A percentile compares a stretch with the other conserved stretches of the same genome.
These are phyloP conservation scores for Papilio xuthus DNA, from an alignment of 1,140 invertebrate species.

Conservation along the genomic window DNA sequence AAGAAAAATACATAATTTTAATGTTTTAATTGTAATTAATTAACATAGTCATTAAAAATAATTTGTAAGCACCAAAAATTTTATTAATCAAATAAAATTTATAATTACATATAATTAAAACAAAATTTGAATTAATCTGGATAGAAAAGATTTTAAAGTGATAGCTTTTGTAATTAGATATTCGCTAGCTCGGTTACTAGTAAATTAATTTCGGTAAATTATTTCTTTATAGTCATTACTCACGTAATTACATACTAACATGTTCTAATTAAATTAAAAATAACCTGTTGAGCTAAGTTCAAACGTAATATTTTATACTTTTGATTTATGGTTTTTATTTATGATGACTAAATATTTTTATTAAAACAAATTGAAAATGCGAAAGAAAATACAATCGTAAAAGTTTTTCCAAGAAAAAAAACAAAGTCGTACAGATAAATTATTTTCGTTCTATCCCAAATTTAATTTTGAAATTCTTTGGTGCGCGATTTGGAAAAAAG, in stretches of 20 bases:
- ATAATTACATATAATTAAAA: background rate
- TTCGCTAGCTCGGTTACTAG: background rate
- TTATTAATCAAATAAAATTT: conserved; percentile 10
- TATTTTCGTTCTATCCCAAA: conserved; percentile 48
- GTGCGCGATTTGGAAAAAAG: conserved; percentile 62
- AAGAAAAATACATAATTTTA: background rate
- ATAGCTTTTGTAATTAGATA: conserved; percentile 13
- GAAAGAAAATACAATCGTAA: conserved; percentile 33
- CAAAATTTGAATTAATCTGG: background rate
- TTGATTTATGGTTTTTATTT: conserved; percentile 1
- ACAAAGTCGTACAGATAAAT: conserved; percentile 33
- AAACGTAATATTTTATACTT: background rate
- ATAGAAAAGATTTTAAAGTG: conserved; percentile 8
- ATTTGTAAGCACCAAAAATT: background rate
- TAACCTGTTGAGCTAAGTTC: background rate
- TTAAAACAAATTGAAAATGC: background rate
- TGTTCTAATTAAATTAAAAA: conserved; percentile 3
- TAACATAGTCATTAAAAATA: background rate
- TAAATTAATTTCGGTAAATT: conserved; percentile 27
- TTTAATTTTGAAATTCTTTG: conserved; percentile 72
- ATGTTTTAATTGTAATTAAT: background rate
- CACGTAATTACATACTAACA: conserved; percentile 8
- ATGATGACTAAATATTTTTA: conserved; percentile 9
- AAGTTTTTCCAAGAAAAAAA: conserved; percentile 32
- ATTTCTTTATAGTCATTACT: conserved; percentile 16